Base-by-base conservation (phyloP, 2,797 vertebrate genomes). In the Loris lydekkerianus region DNA sequence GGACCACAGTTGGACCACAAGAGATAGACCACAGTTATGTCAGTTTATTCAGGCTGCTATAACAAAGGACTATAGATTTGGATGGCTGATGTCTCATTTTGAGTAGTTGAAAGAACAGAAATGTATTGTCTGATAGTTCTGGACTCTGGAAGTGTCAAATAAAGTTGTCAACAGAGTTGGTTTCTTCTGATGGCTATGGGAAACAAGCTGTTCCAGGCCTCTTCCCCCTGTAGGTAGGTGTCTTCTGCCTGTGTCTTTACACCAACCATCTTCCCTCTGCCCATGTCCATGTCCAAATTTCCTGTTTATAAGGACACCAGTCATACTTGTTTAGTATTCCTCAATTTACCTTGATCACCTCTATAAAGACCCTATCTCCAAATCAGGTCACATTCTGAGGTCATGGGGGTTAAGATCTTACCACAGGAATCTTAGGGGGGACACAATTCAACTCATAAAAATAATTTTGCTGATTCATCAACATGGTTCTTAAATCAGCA, bases 401-500 rank as follows among this genome's bases (percentile, higher is more conserved):
- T 81, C 56, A 0, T 73, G 3, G 8, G 37, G 7, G 29, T 37
- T 81, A 73, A 31, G 0, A 75, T 58, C 82, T 95, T 89, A 92
- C 49, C 25, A 69, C 34, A 23, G 65, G 65, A 67, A 78, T 53
- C 58, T 29, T 29, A n/a, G 2, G 7, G 18, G 43, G 25, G 21
- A 40, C 15, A 69, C 34, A 40, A 56, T 58, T 77, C 34, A 78
- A 14, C 23, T 14, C 73, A 37, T 34, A 69, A n/a, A 13, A 80
- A 56, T 2, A 60, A 92, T 58, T 29, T 60, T 93, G 72, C 49
- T 14, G 14, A 14, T 53, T 53, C 49, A 53, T 89, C 93, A 83
- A 97, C 98, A 97, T 23, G 10, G 95, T 40, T 83, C 49, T 98
- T 98, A 98, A 58, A 94, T 98, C 37, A 92, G 97, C 98, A 98